Evolutionary conservation across 30 jellyfish, hydroid and myxozoan species (phyloP), one percentile per base, ranked within the genome.

Genomic region (Nemopilema nomurai): DNA sequence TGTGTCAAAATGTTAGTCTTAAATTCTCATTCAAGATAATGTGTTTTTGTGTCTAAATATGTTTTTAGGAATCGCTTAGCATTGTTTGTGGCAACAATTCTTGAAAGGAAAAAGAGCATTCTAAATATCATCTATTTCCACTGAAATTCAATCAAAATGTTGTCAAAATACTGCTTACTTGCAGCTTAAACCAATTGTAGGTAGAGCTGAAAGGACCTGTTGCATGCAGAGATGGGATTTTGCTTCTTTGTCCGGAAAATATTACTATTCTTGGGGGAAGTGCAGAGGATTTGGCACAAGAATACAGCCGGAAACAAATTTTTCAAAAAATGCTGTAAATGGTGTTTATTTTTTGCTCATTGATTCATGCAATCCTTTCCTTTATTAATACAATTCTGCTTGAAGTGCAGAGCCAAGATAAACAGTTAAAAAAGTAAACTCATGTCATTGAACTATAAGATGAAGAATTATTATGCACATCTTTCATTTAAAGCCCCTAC

Each of bases 261-360:
- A 64, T 89, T 67, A 25, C 62, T 16, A 32, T 85, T 49, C 90
- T 93, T 66, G 98, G 98, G 72, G 98, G 98, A 16, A 88, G 83
- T 66, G 89, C 86, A 22, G 98, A 93, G 62, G 92, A 79, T 73
- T 85, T 93, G 18, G 63, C 51, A 16, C 28, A 62, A 6, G 87
- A 85, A 28, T 85, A 64, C 78, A 32, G 49, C 31, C 68, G 24
- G 51, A 51, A 4, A 23, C 50, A 64, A 27, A 85, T 85, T 17
- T 85, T 85, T 16, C 27, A 53, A 13, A 85, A 41, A 6, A 50
- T 66, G 16, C 20, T 85, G 93, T 85, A 71, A 85, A 88, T 50
- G 32, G 7, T 63, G 7, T 18, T 3, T 6, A 3, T 8, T 3
- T n/a, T 63, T n/a, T 63, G 6, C 57, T 41, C 57, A 41, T 3